These are phyloP conservation scores for Carettochelys insculpta DNA, from an alignment of 2,113 vertebrate species.

Conservation along the genomic window DNA sequence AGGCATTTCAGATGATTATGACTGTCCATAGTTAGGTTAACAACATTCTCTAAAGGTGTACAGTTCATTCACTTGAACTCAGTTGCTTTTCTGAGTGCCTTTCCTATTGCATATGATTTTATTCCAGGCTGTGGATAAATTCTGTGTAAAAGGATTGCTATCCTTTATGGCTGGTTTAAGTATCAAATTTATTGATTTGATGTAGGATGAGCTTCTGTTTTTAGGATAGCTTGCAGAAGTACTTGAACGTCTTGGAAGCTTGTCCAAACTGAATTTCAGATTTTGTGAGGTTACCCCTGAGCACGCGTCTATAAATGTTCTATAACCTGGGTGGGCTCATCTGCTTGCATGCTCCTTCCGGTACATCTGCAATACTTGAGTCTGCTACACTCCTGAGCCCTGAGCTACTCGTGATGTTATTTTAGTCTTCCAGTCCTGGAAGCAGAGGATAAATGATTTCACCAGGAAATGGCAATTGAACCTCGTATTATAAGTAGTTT, in stretches of 20 bases:
- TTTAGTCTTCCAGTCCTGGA: neutral
- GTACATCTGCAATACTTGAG: neutral
- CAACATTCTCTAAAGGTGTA: neutral
- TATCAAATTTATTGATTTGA: neutral
- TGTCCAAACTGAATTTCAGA: neutral
- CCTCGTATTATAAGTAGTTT: neutral
- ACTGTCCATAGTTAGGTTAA: neutral
- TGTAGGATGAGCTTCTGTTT: neutral
- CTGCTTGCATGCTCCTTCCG: neutral
- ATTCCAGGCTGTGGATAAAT: neutral
- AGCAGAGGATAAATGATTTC: neutral
- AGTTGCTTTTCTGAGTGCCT: slow-evolving; percentile 11
- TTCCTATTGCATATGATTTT: fast-evolving
- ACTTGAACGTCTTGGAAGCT: fast-evolving
- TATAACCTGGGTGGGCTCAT: neutral
- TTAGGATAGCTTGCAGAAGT: neutral
- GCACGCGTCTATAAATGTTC: fast-evolving
- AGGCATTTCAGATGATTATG: neutral
- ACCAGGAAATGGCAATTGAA: neutral
- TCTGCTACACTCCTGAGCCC: neutral
- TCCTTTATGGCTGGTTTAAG: neutral
- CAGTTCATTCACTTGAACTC: neutral
- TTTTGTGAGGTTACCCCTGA: neutral
- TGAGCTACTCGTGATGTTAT: neutral
- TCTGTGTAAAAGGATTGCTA: neutral